Base-by-base conservation (phyloP, 2,113 vertebrate species). In the Tetrax tetrax region DNA sequence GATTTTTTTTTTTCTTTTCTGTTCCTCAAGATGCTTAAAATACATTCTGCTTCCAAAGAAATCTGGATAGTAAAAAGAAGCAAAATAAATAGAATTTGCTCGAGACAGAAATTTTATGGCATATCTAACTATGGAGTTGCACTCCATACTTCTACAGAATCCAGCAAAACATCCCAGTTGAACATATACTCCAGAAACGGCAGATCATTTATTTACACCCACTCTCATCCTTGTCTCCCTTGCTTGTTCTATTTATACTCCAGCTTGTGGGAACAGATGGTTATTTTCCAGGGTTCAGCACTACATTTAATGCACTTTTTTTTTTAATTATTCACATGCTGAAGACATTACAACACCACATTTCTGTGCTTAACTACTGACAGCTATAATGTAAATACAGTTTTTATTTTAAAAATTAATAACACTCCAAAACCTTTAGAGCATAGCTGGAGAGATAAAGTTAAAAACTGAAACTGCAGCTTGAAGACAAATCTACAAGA, bases 221-320 rank as follows among this genome's bases (percentile, higher is more conserved):
- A 95, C 94, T 86, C 60, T 89, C 76, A 89, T 75, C 94, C 83
- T 56, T 68, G 48, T 71, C 92, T 91, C 86, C 50, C 60, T 66
- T 81, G 86, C 83, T 64, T 43, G 33, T 75, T 90, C 96, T 96
- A 97, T 96, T 97, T 96, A 95, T 96, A 93, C 20, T 50, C 35
- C 72, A 84, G 74, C 83, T 92, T 93, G 86, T 75, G 79, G 90
- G 86, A 96, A 89, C 95, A 96, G 96, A 96, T 96, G 93, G 96
- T 71, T 90, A 75, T 96, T 96, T 97, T 81, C 83, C 87, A 90
- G 76, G 72, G 56, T 92, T 96, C 85, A 56, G 92, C 56, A 71
- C 68, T 89, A 74, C 83, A 78, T 81, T 90, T 86, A 95, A 89
- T 89, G 72, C 77, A 86, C 24, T 64, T 92, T 74, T 59, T 83